These are phyloP conservation scores for Calosoma granatense DNA, from an alignment of 1,140 invertebrate genomes.

Conservation along the genomic window DNA sequence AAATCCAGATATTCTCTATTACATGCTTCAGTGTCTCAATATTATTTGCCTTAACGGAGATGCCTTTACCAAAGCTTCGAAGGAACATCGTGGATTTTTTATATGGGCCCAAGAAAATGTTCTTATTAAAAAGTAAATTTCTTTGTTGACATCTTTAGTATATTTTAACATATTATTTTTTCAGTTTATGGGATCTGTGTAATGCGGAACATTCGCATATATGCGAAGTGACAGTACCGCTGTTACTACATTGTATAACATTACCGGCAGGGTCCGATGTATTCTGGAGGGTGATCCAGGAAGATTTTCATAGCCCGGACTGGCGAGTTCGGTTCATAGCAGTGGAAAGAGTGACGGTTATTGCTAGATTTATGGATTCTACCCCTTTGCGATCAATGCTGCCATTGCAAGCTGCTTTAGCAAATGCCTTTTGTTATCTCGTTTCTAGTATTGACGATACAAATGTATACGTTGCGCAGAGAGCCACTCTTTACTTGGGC, in stretches of 20 bases:
- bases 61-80: constrained; percentile 75
- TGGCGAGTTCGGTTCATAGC: constrained; percentile 87
- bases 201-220: constrained; percentile 90
- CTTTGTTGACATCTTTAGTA: constrained; percentile 1
- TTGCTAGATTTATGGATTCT: constrained; percentile 87
- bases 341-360: constrained; percentile 85
- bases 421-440: constrained; percentile 94
- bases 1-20: constrained; percentile 90
- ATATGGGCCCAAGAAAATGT: constrained; percentile 97
- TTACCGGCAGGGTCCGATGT: constrained; percentile 85
- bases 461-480: constrained; percentile 88
- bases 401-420: constrained; percentile 83
- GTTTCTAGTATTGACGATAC: constrained; percentile 94
- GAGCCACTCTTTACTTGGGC: constrained; percentile 84
- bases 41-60: constrained; percentile 89
- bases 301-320: constrained; percentile 83
- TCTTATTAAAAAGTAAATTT: constrained; percentile 81
- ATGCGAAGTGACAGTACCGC: constrained; percentile 76
- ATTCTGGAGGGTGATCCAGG: constrained; percentile 88
- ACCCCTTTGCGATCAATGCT: constrained; percentile 74
- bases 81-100: constrained; percentile 89
- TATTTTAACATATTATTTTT: constrained; percentile 18
- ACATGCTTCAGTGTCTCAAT: constrained; percentile 85
- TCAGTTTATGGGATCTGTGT: constrained; percentile 85
- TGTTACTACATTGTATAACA: constrained; percentile 90